Evolutionary conservation across 2,113 vertebrate species (phyloP).

Genomic region (Plectropomus leopardus): DNA sequence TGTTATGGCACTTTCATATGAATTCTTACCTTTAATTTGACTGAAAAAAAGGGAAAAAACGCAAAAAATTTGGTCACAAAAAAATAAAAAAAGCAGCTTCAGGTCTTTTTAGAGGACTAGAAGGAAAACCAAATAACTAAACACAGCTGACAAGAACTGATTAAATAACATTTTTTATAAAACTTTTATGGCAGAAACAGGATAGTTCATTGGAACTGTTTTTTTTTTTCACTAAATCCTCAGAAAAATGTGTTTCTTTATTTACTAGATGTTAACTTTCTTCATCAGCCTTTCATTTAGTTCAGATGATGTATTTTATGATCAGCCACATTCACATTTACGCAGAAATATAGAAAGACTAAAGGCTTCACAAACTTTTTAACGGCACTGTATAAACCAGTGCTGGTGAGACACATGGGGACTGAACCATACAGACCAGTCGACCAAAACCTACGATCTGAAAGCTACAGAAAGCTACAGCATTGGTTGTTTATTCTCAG

Average conservation of each 20-base stretch:
- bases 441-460: neutral
- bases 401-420: neutral
- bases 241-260: neutral
- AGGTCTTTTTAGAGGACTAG: neutral
- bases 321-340: neutral
- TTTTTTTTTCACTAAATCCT: neutral
- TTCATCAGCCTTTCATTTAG: too few species aligned
- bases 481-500: neutral
- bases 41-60: too few species aligned
- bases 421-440: neutral
- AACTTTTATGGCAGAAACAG: neutral
- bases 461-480: neutral
- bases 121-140: neutral
- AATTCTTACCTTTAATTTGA: too few species aligned
- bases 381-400: too few species aligned
- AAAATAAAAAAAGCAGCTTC: too few species aligned
- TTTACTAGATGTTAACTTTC: neutral
- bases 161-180: neutral
- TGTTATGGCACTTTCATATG: too few species aligned
- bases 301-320: neutral
- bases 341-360: too few species aligned
- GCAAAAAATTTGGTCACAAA: too few species aligned
- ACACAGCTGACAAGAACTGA: neutral
- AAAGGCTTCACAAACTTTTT: too few species aligned
- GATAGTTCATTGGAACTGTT: neutral